These are phyloP conservation scores for Drosophila antonietae DNA, from an alignment of 2,888 invertebrate genomes.

Conservation along the genomic window DNA sequence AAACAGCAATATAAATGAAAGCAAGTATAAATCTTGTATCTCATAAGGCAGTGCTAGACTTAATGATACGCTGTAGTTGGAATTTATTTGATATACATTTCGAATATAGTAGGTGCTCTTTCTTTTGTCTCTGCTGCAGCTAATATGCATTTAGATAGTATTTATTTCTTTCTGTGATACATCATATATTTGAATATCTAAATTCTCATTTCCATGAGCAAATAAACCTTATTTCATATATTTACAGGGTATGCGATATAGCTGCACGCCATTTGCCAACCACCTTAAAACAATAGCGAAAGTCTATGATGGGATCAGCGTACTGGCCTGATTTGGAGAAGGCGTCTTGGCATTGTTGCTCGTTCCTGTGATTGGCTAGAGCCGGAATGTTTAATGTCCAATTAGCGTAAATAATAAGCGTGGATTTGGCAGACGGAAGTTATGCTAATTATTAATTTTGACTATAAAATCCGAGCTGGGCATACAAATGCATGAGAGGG, in stretches of 20 bases:
- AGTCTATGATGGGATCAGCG: constrained; percentile 33
- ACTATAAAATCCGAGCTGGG: constrained; percentile 47
- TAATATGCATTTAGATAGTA: background rate
- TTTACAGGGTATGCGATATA: constrained; percentile 14
- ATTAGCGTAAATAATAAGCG: constrained; percentile 65
- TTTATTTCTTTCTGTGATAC: no score
- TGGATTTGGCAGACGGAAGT: constrained; percentile 66
- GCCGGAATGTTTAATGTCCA: constrained; percentile 47
- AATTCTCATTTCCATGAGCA: no score
- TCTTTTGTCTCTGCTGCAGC: no score
- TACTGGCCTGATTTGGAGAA: background rate
- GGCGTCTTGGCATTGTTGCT: constrained; percentile 9
- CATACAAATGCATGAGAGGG: constrained; percentile 14
- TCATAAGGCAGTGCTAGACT: background rate
- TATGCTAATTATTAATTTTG: constrained; percentile 67
- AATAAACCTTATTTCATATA: no score
- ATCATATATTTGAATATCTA: background rate
- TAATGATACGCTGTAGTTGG: background rate
- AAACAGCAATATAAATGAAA: constrained; percentile 9
- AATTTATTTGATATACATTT: no score
- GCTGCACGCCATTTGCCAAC: constrained; percentile 40
- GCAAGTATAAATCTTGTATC: background rate
- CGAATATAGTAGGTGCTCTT: no score
- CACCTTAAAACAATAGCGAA: constrained; percentile 48
- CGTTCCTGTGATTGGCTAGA: constrained; percentile 28